Evolutionary conservation across 2,888 invertebrate species (phyloP), one percentile per base, ranked within the genome.

Genomic region (Sipha maydis): DNA sequence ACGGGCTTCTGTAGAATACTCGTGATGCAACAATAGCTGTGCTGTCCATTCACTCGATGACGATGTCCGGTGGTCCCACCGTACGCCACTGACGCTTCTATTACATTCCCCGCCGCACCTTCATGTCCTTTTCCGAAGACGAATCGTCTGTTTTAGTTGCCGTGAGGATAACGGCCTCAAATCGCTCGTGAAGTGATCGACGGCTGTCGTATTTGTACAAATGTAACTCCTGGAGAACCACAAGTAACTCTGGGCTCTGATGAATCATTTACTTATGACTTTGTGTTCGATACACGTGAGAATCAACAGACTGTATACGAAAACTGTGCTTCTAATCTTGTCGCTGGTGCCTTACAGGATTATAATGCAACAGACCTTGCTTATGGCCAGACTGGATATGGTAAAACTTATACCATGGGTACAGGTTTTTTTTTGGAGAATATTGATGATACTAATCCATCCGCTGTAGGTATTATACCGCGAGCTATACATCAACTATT

Each of bases 341-440:
- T 99, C 90, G 97, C 97, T 90, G 97, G 98, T 56, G 96, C 98
- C 17, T 94, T 99, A 89, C 96, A 98, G 91, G 99, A 99, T 89
- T 99, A 98, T 93, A 99, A 99, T 93, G 99, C 99, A 28, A 99
- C 99, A 21, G 97, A 99, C 75, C 94, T 99, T 91, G 99, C 99
- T 0, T 98, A 98, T 93, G 98, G 98, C 90, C 98, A 98, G 95
- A 99, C 99, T 79, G 99, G 99, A 4, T 98, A 98, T 71, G 99
- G 99, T 4, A 99, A 99, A 93, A 99, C 99, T 0, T 98, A 97
- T 92, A 98, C 98, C 4, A 99, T 99, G 99, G 99, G 99, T 86
- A 98, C 99, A 28, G 98, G 98, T 9, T 99, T 99, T 93, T 98
- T 99, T 91, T 95, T 94, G 90, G 94, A 94, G 90, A 88, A 80